Evolutionary conservation across 2,797 vertebrate genomes (phyloP), one percentile per base, ranked within the genome.

Genomic region (Hypotaenidia okinawae): DNA sequence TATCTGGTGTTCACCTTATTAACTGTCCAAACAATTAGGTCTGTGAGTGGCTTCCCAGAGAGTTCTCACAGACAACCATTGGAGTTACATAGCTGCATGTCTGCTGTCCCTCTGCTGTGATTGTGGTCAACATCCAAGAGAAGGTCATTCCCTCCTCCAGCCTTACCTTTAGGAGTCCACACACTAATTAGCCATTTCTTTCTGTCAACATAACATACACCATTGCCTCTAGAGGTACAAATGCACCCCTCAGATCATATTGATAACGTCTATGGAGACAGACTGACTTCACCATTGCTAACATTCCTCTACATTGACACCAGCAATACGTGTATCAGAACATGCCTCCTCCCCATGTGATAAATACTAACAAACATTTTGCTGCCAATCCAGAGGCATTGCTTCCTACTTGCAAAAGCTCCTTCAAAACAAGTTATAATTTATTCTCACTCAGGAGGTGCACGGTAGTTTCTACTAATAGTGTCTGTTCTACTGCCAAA

Each of bases 271-370:
- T 41, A 24, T 5, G 5, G 54, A 47, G 18, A 43, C 11, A 10
- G 58, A 70, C 19, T 17, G 27, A 35, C 35, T 61, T 43, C 55
- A 72, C 18, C 70, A 9, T 24, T 32, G 54, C 6, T 55, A 51
- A 11, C 9, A n/a, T 49, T 75, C 62, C 24, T 39, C 62, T 14
- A 6, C 7, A 54, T 39, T 30, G 18, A 58, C 13, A 4, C 17
- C 41, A 54, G 21, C 35, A 51, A 28, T 13, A 72, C 41, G 7
- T 33, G 0, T 22, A 67, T 24, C 17, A 32, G 35, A 61, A 39
- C 16, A n/a, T 6, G 37, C 55, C 24, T 13, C 17, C 28, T 33
- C 8, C 16, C 8, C 11, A 5, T 1, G 11, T 1, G 2, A 58
- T 43, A 47, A 87, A 63, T 43, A 61, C 24, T 37, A 66, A 49